Evolutionary conservation across 2,888 invertebrate species (phyloP).

Genomic region (Tachystola acroxantha): DNA sequence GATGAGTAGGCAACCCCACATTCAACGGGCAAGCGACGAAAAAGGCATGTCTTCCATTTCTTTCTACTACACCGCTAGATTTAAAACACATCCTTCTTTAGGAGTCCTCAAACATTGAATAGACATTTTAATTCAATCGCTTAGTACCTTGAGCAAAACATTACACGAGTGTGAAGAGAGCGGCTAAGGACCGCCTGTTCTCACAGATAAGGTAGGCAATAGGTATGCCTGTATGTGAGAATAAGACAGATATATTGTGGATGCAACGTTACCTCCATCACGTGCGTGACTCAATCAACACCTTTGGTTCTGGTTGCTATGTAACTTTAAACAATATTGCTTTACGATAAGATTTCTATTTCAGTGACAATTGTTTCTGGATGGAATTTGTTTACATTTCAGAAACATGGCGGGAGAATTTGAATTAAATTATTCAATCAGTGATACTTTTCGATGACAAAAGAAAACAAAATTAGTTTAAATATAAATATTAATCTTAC

Average conservation of each 20-base stretch:
- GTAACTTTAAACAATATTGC: constrained; percentile 20
- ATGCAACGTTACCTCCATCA: constrained; percentile 33
- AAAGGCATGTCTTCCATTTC: constrained; percentile 42
- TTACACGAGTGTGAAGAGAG: constrained; percentile 36
- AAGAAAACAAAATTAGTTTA: constrained; percentile 7
- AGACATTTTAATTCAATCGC: constrained; percentile 29
- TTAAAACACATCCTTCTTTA: constrained; percentile 25
- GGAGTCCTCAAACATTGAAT: no score
- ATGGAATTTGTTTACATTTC: constrained; percentile 13
- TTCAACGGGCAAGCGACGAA: constrained; percentile 32
- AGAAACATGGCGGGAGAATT: constrained; percentile 30
- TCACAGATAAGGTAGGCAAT: constrained; percentile 12
- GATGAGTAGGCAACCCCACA: not conserved
- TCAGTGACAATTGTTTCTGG: not conserved
- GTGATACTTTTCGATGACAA: constrained; percentile 15
- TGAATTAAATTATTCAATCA: constrained; percentile 32
- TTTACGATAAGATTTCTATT: constrained; percentile 5
- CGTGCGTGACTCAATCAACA: constrained; percentile 35
- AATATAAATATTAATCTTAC: constrained; percentile 33
- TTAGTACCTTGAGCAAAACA: constrained; percentile 38
- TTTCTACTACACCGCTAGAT: constrained; percentile 46
- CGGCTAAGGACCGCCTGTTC: constrained; percentile 22
- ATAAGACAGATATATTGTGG: constrained; percentile 28
- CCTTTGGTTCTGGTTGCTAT: constrained; percentile 9
- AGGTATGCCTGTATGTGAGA: constrained; percentile 17